Conservation (phyloP, 2,888 invertebrate species). For the Torymus auratus region DNA sequence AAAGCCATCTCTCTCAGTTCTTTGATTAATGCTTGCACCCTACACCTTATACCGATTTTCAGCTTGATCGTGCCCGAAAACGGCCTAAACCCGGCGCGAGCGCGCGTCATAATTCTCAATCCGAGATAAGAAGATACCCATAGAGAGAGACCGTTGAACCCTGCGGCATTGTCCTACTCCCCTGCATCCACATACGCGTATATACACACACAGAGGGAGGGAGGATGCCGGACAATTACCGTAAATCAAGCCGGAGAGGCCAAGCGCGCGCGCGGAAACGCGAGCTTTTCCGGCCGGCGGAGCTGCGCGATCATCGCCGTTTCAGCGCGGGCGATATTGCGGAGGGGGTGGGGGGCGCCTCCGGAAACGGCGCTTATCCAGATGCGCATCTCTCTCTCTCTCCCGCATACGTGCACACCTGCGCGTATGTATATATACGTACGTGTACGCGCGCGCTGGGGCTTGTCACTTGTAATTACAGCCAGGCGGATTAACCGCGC, state of each 20-base stretch:
- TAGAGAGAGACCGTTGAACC: slow-evolving; percentile 16
- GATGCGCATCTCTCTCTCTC: no score
- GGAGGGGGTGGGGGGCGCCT: not conserved
- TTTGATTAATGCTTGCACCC: no score
- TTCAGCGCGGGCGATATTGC: not conserved
- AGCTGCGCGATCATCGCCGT: no score
- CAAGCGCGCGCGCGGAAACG: not conserved
- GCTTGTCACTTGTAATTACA: slow-evolving; percentile 41
- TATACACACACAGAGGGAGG: no score
- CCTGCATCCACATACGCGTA: no score
- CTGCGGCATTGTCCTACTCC: not conserved
- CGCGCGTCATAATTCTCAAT: slow-evolving; percentile 23
- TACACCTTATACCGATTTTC: no score
- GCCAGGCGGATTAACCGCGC: slow-evolving; percentile 43
- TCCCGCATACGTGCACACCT: no score
- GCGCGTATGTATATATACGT: no score
- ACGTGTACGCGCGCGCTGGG: not conserved
- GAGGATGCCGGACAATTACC: slow-evolving; percentile 18
- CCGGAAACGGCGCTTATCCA: not conserved
- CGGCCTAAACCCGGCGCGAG: no score
- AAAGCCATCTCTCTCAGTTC: no score
- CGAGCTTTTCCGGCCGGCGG: no score
- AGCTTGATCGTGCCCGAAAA: not conserved
- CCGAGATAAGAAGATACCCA: slow-evolving; percentile 20
- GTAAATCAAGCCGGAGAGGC: slow-evolving; percentile 40